These are phyloP conservation scores for Uria lomvia DNA, from an alignment of 2,113 vertebrate species.

Conservation along the genomic window DNA sequence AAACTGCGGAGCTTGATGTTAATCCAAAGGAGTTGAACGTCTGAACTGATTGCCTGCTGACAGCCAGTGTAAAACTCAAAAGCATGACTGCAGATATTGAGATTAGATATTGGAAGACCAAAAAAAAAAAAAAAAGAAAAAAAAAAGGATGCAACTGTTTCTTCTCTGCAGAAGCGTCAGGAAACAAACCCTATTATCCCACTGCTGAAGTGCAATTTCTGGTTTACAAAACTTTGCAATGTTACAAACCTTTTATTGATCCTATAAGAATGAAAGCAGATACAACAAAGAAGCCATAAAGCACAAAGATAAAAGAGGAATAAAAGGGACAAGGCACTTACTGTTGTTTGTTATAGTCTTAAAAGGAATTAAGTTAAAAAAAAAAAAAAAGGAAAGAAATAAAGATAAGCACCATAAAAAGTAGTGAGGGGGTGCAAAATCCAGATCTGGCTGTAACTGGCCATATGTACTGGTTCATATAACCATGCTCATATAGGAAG, in stretches of 20 bases:
- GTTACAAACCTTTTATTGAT: conserved; percentile 32
- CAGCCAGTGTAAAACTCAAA: conserved; percentile 45
- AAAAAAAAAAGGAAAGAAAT: neutral
- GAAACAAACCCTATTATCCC: neutral
- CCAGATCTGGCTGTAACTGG: neutral
- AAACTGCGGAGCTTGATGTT: conserved; percentile 21
- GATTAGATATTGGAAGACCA: conserved; percentile 17
- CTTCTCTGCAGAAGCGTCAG: neutral
- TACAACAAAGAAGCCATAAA: conserved; percentile 24
- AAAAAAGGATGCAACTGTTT: neutral
- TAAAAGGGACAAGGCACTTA: conserved; percentile 52
- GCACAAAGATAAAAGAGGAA: conserved; percentile 36
- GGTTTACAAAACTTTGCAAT: conserved; percentile 8
- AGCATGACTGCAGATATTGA: conserved; percentile 26
- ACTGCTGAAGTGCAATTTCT: neutral
- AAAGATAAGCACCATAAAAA: neutral
- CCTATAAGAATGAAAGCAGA: conserved; percentile 43
- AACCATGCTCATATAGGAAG: neutral
- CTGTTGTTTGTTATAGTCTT: conserved; percentile 30
- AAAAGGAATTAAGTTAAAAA: conserved; percentile 8
- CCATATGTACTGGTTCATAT: neutral
- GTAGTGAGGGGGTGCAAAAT: neutral
- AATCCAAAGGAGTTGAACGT: conserved; percentile 12
- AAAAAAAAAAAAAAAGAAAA: neutral
- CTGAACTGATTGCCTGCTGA: conserved; percentile 48